Evolutionary conservation across 2,113 vertebrate genomes (phyloP), one percentile per base, ranked within the genome.

Genomic region (Pavo muticus): DNA sequence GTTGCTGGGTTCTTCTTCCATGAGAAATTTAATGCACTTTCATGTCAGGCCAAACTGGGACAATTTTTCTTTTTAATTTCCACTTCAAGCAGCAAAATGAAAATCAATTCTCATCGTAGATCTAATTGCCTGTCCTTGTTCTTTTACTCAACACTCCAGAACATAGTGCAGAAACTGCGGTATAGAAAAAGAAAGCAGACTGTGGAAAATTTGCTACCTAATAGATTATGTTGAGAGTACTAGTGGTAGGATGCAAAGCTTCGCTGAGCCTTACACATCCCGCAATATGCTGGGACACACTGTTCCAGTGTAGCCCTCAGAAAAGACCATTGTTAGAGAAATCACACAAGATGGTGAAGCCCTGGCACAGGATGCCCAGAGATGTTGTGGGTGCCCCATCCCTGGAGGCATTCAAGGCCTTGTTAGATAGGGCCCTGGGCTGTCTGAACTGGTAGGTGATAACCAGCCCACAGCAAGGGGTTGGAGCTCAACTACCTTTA

Each of bases 1-100:
- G 88, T 32, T 60, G 57, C 48, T 93, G n/a, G n/a, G 48, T 88
- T 88, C 14, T 86, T 90, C 92, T 93, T 77, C 45, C 60, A 63
- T 44, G 9, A 86, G 50, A 87, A 92, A 81, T 84, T 81, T 45
- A 91, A 32, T 80, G 77, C 1, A 4, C 74, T 88, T 87, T 93
- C 30, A 52, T 81, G 92, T 81, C 84, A 68, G 84, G 81, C 74
- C 77, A 87, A 81, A 87, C n/a, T 71, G 47, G 47, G 73, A 81
- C 14, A 68, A 73, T 70, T 94, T 92, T 92, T 67, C 65, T 75
- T 89, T 89, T 87, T 68, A 89, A 94, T 84, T 95, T 91, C 74
- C 67, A 89, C 14, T 94, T 84, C 57, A 84, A 88, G 57, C 42
- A 95, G 25, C 61, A 91, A 94, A 82, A 35, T 87, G 70, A 94